Evolutionary conservation across 2,113 vertebrate genomes (phyloP).

Genomic region (Megaptera novaeangliae): DNA sequence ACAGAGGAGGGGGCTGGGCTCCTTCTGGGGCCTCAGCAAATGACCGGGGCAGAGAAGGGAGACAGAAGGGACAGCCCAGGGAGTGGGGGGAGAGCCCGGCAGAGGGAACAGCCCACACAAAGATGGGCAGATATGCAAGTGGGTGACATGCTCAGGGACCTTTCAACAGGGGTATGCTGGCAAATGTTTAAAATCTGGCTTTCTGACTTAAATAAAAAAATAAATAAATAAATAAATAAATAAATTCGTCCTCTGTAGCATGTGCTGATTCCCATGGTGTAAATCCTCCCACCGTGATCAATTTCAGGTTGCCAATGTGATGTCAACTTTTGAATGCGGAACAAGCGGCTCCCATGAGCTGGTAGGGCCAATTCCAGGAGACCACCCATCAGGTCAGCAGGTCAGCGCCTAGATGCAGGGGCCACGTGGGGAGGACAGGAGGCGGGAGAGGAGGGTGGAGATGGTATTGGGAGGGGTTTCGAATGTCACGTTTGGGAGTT

Average conservation of each 20-base stretch:
- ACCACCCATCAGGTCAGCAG: background rate
- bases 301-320: background rate
- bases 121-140: rapidly evolving
- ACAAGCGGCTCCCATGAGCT: background rate
- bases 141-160: rapidly evolving
- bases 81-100: background rate
- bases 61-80: background rate
- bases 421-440: rapidly evolving
- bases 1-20: background rate
- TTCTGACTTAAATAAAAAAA: rapidly evolving
- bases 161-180: no score
- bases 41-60: background rate
- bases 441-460: background rate
- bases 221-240: no score
- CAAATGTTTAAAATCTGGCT: background rate
- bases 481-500: background rate
- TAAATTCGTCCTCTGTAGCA: rapidly evolving
- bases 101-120: background rate
- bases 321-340: background rate
- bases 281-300: background rate
- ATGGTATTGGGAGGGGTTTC: background rate
- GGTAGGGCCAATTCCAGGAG: background rate
- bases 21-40: background rate
- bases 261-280: background rate
- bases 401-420: background rate